phyloP scores from a whole-genome alignment of 2,113 vertebrate species.

The Rhagologus leucostigma region DNA sequence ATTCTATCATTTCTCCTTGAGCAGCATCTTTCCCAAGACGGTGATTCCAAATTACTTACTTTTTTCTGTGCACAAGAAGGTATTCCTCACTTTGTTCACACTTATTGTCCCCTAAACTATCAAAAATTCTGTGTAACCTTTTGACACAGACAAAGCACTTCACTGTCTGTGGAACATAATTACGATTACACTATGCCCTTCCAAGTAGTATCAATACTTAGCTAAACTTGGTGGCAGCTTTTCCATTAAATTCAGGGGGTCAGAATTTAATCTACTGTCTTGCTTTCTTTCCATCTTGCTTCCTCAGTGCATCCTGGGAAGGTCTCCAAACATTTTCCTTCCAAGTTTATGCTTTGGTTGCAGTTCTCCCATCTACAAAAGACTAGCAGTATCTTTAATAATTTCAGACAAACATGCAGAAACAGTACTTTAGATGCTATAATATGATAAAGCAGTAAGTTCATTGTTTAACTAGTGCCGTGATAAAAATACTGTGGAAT shows the following conservation, averaged over 20 bases:
- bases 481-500: not conserved
- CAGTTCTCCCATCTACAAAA: not conserved
- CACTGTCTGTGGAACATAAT: not conserved
- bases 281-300: not conserved
- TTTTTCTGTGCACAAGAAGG: not conserved
- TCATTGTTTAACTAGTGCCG: not conserved
- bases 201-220: not conserved
- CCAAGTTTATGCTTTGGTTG: not conserved
- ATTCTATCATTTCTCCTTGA: not conserved
- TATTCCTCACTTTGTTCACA: not conserved
- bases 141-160: not conserved
- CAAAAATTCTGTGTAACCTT: not conserved
- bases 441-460: not conserved
- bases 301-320: not conserved
- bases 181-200: not conserved
- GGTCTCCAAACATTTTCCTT: not conserved
- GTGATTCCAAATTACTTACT: not conserved
- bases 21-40: not conserved
- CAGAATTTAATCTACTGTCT: not conserved
- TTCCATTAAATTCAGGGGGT: not conserved
- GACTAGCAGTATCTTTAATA: not conserved
- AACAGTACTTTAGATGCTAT: not conserved
- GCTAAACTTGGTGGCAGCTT: not conserved
- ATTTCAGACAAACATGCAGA: not conserved
- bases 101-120: not conserved